Evolutionary conservation across 2,113 vertebrate genomes (phyloP), one percentile per base, ranked within the genome.

Genomic region (Neogobius melanostomus): DNA sequence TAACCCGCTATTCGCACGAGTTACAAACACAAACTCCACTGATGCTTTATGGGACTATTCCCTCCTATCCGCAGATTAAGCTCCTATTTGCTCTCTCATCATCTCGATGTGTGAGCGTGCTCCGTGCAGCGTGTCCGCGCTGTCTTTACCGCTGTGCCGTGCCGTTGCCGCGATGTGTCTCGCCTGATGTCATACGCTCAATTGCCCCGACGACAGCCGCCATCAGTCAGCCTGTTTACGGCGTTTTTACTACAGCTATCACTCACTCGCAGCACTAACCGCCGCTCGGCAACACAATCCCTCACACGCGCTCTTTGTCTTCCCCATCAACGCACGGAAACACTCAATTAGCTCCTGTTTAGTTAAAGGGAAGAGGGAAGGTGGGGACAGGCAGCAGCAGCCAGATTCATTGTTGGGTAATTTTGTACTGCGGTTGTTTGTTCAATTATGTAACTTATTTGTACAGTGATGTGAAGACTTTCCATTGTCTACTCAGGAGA

Each of bases 151-250:
- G 87, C 87, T 85, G 85, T 75, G 86, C 82, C 85, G 88, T 85
- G 88, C 87, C 86, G 89, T 85, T 71, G 72, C 85, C 71, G 28
- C 28, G 83, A 88, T 87, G 79, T 84, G 85, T 79, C 83, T 81
- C 80, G 83, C 83, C 91, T 87, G 89, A 90, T 92, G 92, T 92
- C 90, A 90, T 86, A 90, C 69, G 87, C 90, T 89, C 92, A 92
- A 91, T 93, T 92, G 90, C 88, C 84, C 83, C 77, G 72, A 75
- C 84, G 88, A 91, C 90, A 90, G 87, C 72, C 69, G 76, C 83
- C 87, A 92, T 92, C 89, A 83, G 81, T 91, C 91, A 90, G 74
- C 60, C 80, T 77, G 76, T 85, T 91, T 91, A 92, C 85, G 80
- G 72, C 85, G 76, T 76, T 78, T 88, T 90, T 87, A 91, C 88